phyloP scores from a whole-genome alignment of 2,888 invertebrate genomes.

The Nomada lathburiana region DNA sequence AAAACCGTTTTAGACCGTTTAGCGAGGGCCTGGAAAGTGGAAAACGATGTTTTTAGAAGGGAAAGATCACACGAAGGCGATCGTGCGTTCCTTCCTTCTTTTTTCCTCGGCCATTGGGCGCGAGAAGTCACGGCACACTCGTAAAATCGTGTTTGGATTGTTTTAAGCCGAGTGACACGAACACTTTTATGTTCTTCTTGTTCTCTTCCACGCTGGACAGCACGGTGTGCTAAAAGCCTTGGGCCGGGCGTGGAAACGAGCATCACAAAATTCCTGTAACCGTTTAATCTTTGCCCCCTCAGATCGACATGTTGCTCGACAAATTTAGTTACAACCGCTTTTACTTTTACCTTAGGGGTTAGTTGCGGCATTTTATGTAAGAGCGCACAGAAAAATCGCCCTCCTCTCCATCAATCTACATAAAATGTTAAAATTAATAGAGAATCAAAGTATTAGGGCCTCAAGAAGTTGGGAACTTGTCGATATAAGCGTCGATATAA shows the following conservation, averaged over 20 bases:
- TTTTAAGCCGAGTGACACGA: slow-evolving; percentile 57
- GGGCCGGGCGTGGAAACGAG: not conserved
- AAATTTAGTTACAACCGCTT: slow-evolving; percentile 19
- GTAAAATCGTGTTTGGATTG: slow-evolving; percentile 67
- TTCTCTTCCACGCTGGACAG: not conserved
- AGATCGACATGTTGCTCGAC: not conserved
- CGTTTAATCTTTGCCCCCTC: slow-evolving; percentile 28
- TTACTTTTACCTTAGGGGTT: slow-evolving; percentile 9
- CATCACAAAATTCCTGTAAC: slow-evolving; percentile 25
- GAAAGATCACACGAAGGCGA: slow-evolving; percentile 38
- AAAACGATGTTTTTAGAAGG: slow-evolving; percentile 50
- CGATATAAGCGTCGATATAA: too few relatives aligned
- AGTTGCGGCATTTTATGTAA: not conserved
- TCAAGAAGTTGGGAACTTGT: not conserved
- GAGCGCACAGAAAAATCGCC: not conserved
- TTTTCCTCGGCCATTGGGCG: slow-evolving; percentile 10
- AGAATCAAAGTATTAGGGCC: slow-evolving; percentile 6
- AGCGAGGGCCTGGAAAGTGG: slow-evolving; percentile 59
- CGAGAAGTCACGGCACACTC: slow-evolving; percentile 59
- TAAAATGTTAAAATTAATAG: slow-evolving; percentile 26
- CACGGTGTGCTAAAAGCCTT: slow-evolving; percentile 16
- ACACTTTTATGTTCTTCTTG: slow-evolving; percentile 36
- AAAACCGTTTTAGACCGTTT: slow-evolving; percentile 58
- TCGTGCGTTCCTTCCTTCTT: slow-evolving; percentile 20
- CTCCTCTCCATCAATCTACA: not conserved